phyloP scores from a whole-genome alignment of 2,888 invertebrate species.

The Onchidella celtica region DNA sequence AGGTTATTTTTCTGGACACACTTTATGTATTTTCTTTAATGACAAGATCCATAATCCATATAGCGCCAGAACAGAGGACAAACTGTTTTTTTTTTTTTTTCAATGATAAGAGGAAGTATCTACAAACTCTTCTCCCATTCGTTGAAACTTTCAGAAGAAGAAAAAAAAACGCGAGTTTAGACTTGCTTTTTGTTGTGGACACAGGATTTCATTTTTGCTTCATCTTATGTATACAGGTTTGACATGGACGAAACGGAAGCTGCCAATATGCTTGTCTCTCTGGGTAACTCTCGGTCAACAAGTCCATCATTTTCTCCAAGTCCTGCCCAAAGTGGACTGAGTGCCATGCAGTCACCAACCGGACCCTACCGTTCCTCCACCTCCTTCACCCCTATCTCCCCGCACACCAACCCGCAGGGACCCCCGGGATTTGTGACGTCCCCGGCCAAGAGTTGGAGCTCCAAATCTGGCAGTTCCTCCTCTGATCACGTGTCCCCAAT shows the following conservation, averaged over 20 bases:
- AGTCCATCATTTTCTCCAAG: slow-evolving; percentile 89
- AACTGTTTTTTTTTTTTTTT: too few species aligned
- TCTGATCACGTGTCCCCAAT: slow-evolving; percentile 76
- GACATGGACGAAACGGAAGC: slow-evolving; percentile 98
- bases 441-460: slow-evolving; percentile 73
- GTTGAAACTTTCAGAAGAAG: too few species aligned
- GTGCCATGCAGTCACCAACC: slow-evolving; percentile 65
- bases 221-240: too few species aligned
- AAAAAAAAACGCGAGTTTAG: neutral
- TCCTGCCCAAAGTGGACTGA: slow-evolving; percentile 62
- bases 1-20: too few species aligned
- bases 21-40: too few species aligned
- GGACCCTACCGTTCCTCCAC: slow-evolving; percentile 84
- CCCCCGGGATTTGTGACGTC: slow-evolving; percentile 68
- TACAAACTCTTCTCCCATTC: too few species aligned
- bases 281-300: slow-evolving; percentile 95
- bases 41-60: too few species aligned
- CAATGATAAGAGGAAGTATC: too few species aligned
- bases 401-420: slow-evolving; percentile 72
- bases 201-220: neutral
- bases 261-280: slow-evolving; percentile 96
- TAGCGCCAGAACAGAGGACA: too few species aligned
- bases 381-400: slow-evolving; percentile 92
- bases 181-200: too few species aligned
- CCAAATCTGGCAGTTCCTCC: slow-evolving; percentile 75